Evolutionary conservation across 1,140 invertebrate genomes (phyloP), one percentile per base, ranked within the genome.

Genomic region (Lordiphosa clarofinis): DNA sequence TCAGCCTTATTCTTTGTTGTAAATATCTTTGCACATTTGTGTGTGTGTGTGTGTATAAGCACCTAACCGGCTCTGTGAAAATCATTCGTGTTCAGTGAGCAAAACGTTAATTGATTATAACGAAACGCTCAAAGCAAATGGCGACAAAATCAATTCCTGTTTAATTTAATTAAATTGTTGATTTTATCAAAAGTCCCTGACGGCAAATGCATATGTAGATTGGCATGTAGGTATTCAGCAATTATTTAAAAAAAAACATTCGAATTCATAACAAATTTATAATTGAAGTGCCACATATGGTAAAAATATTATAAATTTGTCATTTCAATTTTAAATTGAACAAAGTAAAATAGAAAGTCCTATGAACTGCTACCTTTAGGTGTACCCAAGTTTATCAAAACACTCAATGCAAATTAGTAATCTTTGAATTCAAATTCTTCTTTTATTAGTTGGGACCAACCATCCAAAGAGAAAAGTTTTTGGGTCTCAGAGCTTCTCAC

Each of bases 121-220:
- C 11, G 12, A 21, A 33, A 7, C 24, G 43, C 11, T 36, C 47
- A 19, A 33, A 49, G 47, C 33, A 49, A 13, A 49, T 39, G 13
- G 37, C 36, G 49, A 48, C 66, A 70, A 70, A 56, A 46, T 70
- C 57, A 62, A 56, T 70, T 62, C 50, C 44, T 62, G 67, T 40
- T 70, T 63, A 70, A 70, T 70, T 70, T 56, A 70, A 70, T 70
- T 70, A 70, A 70, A 62, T 56, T 70, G 70, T 70, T 70, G 66
- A 69, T 70, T 62, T 70, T 70, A 70, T 70, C 65, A 39, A 40
- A 28, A 37, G 65, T 11, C 49, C 40, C 48, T 19, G 35, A 15
- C 8, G 11, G 43, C 38, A 39, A 28, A 8, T 46, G 57, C 66
- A 70, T 70, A 70, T 70, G 57, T 31, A 37, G 5, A 24, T 39